Percentiles rank a stretch among this genome's conserved stretches.
Conservation (phyloP, 2,797 vertebrate genomes). For the Pseudochirops cupreus region DNA sequence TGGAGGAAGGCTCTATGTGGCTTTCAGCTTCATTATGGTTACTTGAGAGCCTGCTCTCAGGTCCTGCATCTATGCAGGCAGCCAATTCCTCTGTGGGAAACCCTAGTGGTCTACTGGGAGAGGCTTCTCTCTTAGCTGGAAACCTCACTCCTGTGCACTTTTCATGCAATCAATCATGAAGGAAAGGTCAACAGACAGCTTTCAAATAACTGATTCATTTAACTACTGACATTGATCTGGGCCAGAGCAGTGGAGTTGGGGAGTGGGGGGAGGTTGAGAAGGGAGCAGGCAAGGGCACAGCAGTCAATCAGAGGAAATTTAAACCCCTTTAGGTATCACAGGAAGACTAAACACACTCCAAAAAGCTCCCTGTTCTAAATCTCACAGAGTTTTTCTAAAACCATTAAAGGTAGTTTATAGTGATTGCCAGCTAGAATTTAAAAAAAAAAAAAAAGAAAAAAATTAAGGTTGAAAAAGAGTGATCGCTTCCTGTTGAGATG, state of each 20-base stretch:
- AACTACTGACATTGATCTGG: constrained; percentile 84
- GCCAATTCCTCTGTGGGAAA: constrained; percentile 82
- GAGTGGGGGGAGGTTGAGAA: constrained; percentile 34
- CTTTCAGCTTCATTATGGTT: constrained; percentile 82
- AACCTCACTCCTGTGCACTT: constrained; percentile 80
- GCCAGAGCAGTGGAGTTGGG: constrained; percentile 74
- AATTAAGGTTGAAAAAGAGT: background rate
- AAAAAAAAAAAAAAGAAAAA: background rate
- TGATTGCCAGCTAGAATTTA: constrained; percentile 16
- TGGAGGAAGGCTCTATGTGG: constrained; percentile 72
- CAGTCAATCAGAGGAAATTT: constrained; percentile 81
- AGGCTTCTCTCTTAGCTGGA: constrained; percentile 78
- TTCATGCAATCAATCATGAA: constrained; percentile 81
- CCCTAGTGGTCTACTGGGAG: constrained; percentile 77
- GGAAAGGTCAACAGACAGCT: constrained; percentile 86
- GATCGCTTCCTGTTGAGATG: background rate
- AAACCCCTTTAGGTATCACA: constrained; percentile 69
- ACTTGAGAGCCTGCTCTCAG: constrained; percentile 77
- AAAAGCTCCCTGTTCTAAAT: constrained; percentile 66
- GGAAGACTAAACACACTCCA: constrained; percentile 73
- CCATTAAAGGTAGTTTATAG: background rate
- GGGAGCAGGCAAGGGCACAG: constrained; percentile 27
- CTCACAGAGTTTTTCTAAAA: constrained; percentile 53
- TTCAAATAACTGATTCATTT: constrained; percentile 86
- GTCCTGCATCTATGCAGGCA: constrained; percentile 72